Evolutionary conservation across 2,113 vertebrate genomes (phyloP).

Genomic region (Murina feae): DNA sequence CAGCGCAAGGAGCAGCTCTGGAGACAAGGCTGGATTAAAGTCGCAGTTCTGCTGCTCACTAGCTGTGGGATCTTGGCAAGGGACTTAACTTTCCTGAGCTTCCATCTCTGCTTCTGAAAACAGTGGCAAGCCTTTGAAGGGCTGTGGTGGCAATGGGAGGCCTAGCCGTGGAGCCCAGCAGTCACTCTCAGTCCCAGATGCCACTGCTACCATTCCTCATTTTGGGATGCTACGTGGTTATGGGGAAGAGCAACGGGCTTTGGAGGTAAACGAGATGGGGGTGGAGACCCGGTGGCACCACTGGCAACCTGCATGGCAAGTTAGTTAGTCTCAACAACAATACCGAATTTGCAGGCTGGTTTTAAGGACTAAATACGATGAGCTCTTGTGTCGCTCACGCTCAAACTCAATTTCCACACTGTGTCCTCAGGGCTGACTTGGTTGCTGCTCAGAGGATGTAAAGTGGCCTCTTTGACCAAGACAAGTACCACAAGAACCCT

Average conservation of each 20-base stretch:
- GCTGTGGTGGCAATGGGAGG: fast-evolving
- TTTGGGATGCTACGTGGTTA: neutral
- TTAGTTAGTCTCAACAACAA: neutral
- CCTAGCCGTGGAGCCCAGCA: neutral
- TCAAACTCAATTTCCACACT: neutral
- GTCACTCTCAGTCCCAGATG: neutral
- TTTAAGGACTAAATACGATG: neutral
- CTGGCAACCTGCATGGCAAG: neutral
- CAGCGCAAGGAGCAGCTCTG: fast-evolving
- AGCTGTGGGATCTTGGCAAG: neutral
- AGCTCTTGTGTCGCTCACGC: neutral
- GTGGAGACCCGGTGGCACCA: neutral
- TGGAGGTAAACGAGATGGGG: neutral
- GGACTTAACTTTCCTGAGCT: neutral
- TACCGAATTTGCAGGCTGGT: too few species aligned
- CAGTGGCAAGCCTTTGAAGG: neutral
- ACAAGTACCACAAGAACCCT: neutral
- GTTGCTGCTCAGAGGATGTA: neutral
- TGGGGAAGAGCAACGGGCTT: neutral
- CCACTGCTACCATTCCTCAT: too few species aligned
- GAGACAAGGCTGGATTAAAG: fast-evolving
- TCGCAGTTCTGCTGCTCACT: neutral
- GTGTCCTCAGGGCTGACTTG: neutral
- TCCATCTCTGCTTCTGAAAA: neutral
- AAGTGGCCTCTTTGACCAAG: neutral